phyloP scores from a whole-genome alignment of 2,797 vertebrate genomes.

The Myripristis murdjan region DNA sequence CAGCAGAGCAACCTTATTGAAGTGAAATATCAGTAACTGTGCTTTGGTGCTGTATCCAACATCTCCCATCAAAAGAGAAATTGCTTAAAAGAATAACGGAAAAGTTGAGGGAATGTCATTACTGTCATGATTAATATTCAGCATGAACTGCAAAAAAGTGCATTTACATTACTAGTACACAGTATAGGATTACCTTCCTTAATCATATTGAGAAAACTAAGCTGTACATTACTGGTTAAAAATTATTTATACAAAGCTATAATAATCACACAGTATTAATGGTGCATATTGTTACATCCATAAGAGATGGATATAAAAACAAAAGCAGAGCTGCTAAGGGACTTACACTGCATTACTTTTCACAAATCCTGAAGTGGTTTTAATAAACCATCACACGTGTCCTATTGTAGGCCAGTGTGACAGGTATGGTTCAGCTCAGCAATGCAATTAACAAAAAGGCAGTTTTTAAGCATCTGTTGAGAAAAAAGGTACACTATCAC shows the following conservation, averaged over 20 bases:
- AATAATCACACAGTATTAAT: background rate
- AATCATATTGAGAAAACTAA: background rate
- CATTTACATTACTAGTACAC: conserved; percentile 30
- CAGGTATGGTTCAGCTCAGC: conserved; percentile 35
- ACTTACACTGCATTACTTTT: background rate
- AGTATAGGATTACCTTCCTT: conserved; percentile 12
- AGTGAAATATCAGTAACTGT: conserved; percentile 26
- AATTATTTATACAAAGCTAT: conserved; percentile 1
- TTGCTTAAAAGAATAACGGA: conserved; percentile 16
- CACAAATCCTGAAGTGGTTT: conserved; percentile 6
- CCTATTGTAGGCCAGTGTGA: conserved; percentile 39
- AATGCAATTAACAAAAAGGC: conserved; percentile 32
- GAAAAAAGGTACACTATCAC: conserved; percentile 6
- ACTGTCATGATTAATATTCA: conserved; percentile 34
- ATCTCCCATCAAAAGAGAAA: background rate
- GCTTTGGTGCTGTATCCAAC: conserved; percentile 48
- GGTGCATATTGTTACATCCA: conserved; percentile 8
- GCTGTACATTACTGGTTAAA: background rate
- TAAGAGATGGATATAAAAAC: conserved; percentile 18
- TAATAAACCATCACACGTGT: conserved; percentile 9
- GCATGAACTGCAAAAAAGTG: conserved; percentile 17
- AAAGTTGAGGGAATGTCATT: conserved; percentile 15
- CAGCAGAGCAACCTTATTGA: too few relatives aligned
- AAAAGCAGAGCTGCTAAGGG: conserved; percentile 29
- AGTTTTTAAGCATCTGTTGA: conserved; percentile 1